Percentiles rank a stretch among this genome's conserved stretches.
phyloP scores from a whole-genome alignment of 2,797 vertebrate genomes.

The Rhynchonycteris naso region DNA sequence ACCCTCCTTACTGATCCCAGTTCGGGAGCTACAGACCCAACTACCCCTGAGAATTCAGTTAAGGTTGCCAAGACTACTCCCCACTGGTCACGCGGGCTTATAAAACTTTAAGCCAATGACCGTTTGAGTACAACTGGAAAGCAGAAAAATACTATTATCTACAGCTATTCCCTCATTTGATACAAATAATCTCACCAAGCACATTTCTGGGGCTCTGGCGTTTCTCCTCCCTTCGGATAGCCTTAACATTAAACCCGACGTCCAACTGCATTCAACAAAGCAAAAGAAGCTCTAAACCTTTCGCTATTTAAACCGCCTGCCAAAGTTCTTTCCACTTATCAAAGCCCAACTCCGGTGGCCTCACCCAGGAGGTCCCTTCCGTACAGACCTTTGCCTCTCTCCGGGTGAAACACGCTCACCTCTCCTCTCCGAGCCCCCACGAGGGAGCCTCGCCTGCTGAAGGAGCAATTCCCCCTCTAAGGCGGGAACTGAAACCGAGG shows the following conservation, averaged over 20 bases:
- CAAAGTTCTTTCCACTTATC: neutral
- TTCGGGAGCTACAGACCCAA: neutral
- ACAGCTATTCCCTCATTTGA: neutral
- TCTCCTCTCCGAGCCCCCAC: neutral
- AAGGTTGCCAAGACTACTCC: neutral
- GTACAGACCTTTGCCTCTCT: neutral
- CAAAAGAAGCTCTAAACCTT: neutral
- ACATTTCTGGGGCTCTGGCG: neutral
- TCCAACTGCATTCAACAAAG: neutral
- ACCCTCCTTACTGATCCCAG: neutral
- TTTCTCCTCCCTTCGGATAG: neutral
- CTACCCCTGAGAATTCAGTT: neutral
- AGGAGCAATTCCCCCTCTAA: neutral
- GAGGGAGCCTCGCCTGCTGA: neutral
- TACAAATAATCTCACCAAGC: neutral
- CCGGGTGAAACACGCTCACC: neutral
- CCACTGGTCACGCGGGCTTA: neutral
- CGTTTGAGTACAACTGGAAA: neutral
- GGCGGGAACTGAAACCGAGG: neutral
- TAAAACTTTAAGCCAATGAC: slow-evolving; percentile 48
- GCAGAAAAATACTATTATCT: neutral
- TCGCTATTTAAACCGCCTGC: neutral
- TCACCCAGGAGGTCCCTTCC: neutral
- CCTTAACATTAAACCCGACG: slow-evolving; percentile 23
- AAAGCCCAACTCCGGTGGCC: neutral